A percentile compares a stretch with the other conserved stretches of the same genome.
phyloP scores from a whole-genome alignment of 92 coral and sea anemone genomes.

The Diadumene lineata region DNA sequence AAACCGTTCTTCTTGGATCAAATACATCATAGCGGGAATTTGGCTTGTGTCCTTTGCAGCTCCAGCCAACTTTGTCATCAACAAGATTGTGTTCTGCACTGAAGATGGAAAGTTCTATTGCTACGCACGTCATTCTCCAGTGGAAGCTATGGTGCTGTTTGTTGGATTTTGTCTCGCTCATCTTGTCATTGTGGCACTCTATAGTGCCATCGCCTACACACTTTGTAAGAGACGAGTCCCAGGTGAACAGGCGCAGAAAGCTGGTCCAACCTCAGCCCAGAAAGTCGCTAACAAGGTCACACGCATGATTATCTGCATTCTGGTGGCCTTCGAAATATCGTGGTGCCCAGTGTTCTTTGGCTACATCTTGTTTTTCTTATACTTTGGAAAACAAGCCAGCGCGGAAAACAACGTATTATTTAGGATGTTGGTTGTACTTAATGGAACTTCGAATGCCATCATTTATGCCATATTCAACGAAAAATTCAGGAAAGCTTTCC shows the following conservation, averaged over 20 bases:
- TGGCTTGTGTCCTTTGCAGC: slow-evolving; percentile 12
- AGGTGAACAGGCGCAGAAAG: slow-evolving; percentile 28
- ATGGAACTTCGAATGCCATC: slow-evolving; percentile 11
- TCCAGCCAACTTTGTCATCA: not conserved
- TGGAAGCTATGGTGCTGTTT: not conserved
- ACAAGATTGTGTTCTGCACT: not conserved
- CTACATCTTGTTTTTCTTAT: not conserved
- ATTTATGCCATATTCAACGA: slow-evolving; percentile 19
- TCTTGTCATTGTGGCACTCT: slow-evolving; percentile 24
- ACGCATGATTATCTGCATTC: slow-evolving; percentile 19
- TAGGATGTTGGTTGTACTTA: not conserved
- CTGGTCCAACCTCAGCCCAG: not conserved
- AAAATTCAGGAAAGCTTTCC: slow-evolving; percentile 10
- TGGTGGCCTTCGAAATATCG: slow-evolving; percentile 2
- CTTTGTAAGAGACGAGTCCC: slow-evolving; percentile 40
- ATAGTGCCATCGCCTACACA: slow-evolving; percentile 24
- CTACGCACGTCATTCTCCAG: not conserved
- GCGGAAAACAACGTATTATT: not conserved
- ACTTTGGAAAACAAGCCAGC: not conserved
- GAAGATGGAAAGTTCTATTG: not conserved
- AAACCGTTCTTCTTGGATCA: slow-evolving; percentile 21
- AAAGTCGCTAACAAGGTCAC: slow-evolving; percentile 25
- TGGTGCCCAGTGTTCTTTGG: not conserved
- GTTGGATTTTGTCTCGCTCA: slow-evolving; percentile 19
- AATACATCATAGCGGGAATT: slow-evolving; percentile 13